Conservation (phyloP, 1,140 invertebrate species). For the Laupala kohalensis region DNA sequence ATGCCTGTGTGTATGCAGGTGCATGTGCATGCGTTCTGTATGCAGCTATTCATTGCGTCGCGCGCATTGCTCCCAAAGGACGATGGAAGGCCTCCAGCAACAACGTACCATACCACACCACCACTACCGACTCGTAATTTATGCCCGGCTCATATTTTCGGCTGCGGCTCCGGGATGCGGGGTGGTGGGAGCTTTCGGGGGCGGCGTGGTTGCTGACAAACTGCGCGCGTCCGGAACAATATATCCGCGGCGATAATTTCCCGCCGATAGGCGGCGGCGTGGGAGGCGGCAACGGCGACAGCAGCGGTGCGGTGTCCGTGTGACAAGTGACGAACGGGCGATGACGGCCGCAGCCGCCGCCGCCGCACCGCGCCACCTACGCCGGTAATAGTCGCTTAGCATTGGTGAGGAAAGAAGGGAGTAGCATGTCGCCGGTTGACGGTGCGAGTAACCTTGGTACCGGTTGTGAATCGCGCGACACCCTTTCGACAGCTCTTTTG, state of each 20-base stretch:
- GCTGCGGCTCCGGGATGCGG: neutral
- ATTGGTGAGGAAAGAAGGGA: neutral
- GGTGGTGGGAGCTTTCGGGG: too few relatives aligned
- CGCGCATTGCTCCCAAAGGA: too few relatives aligned
- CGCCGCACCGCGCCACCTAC: neutral
- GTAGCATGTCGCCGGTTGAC: too few relatives aligned
- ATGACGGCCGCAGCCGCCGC: neutral
- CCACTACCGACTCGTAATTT: neutral
- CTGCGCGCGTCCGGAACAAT: neutral
- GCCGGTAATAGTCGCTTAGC: neutral
- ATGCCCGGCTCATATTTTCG: neutral
- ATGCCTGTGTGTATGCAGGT: too few relatives aligned
- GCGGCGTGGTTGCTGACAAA: neutral
- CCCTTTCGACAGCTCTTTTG: too few relatives aligned
- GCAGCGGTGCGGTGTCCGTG: too few relatives aligned
- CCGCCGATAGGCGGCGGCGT: neutral
- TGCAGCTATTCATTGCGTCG: too few relatives aligned
- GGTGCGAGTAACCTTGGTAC: neutral
- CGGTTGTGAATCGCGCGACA: neutral
- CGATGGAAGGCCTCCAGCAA: neutral
- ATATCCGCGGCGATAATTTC: neutral
- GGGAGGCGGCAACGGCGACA: too few relatives aligned
- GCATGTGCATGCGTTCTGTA: too few relatives aligned
- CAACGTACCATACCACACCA: too few relatives aligned
- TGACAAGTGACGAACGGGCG: neutral